Evolutionary conservation across 1,140 invertebrate species (phyloP), one percentile per base, ranked within the genome.

Genomic region (Thrips palmi): DNA sequence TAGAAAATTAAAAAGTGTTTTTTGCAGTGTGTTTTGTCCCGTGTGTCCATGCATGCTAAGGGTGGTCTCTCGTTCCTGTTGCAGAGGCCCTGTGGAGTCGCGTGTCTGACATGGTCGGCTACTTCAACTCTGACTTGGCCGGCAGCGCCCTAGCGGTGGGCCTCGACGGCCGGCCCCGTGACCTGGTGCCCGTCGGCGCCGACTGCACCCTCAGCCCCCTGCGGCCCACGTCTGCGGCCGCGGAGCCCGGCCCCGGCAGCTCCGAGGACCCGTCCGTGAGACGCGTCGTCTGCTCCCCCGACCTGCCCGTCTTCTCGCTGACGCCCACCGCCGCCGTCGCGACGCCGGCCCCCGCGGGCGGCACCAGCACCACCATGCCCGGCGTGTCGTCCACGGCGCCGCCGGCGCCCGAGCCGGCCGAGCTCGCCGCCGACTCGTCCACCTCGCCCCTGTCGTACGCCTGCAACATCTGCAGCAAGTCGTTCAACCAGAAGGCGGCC

Each of bases 401-500:
- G n/a, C n/a, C n/a, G n/a, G n/a, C n/a, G n/a, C n/a, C n/a, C n/a
- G n/a, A n/a, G n/a, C n/a, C n/a, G n/a, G n/a, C n/a, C n/a, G 43
- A 46, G 12, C 41, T 44, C 2, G 40, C 46, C 12, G 44, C 41
- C 27, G 46, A 47, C 30, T 47, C 47, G 11, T 47, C 43, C 7
- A 47, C 47, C 18, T n/a, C n/a, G n/a, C n/a, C n/a, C 31, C 41
- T 14, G 46, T 45, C 22, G 20, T 14, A 42, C 29, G 1, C 7
- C 42, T 73, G 71, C 46, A 47, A 62, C 14, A 47, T 68, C 6
- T 73, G 70, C 48, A 60, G 63, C 4, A 71, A 74, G 49, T 65
- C 53, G 37, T 72, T 71, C 44, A 51, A 61, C 4, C 64, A 70
- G 32, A 71, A 71, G 47, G 64, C 52, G 40, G 54, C 67, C 1